These are phyloP conservation scores for Diabrotica balteata DNA, from an alignment of 2,888 invertebrate genomes.

Conservation along the genomic window DNA sequence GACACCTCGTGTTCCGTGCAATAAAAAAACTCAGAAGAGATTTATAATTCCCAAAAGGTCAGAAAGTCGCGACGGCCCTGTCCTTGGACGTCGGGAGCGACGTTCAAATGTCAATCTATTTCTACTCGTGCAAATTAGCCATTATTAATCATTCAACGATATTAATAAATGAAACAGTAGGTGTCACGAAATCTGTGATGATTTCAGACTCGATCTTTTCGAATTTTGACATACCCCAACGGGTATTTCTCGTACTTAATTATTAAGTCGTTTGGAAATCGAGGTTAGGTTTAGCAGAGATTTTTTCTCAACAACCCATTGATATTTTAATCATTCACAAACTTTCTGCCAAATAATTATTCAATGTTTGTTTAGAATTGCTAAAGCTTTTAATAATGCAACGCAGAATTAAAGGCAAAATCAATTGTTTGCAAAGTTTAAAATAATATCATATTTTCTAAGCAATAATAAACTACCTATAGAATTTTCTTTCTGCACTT, in stretches of 20 bases:
- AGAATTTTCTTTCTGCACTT: too few species aligned
- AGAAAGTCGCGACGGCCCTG: conserved; percentile 14
- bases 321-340: background rate
- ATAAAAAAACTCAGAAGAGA: too few species aligned
- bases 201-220: conserved; percentile 32
- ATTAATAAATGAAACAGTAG: conserved; percentile 42
- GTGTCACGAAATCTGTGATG: conserved; percentile 36
- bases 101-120: conserved; percentile 49
- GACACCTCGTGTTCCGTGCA: too few species aligned
- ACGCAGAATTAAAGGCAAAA: too few species aligned
- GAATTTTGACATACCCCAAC: conserved; percentile 23
- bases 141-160: conserved; percentile 44
- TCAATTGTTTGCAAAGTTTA: too few species aligned
- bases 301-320: conserved; percentile 6
- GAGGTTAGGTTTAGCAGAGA: background rate
- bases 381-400: too few species aligned
- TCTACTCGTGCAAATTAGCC: conserved; percentile 48
- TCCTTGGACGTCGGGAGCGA: conserved; percentile 25
- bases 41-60: conserved; percentile 12
- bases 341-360: too few species aligned
- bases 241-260: conserved; percentile 21
- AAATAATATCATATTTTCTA: too few species aligned
- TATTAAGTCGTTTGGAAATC: conserved; percentile 13
- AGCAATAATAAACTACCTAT: too few species aligned
- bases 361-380: too few species aligned